Percentiles rank a stretch among this genome's conserved stretches.
These are phyloP conservation scores for Anguilla obscura DNA, from an alignment of 2,797 vertebrate species.

Conservation along the genomic window DNA sequence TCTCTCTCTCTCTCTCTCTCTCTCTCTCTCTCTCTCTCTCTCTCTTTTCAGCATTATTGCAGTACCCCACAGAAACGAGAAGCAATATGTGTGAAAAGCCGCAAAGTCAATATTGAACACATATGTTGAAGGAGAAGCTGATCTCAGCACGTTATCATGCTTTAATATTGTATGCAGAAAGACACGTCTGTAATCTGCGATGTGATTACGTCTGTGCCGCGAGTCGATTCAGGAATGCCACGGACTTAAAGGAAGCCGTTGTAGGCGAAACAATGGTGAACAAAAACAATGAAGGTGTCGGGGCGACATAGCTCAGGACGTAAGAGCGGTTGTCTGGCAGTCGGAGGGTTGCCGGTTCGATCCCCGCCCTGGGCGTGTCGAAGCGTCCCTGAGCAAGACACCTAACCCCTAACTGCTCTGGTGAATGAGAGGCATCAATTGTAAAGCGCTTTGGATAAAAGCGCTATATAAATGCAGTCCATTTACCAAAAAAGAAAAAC, in stretches of 20 bases:
- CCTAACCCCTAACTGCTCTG: too few species aligned
- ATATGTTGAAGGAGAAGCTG: background rate
- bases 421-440: too few species aligned
- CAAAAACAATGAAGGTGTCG: background rate
- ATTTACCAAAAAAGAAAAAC: background rate
- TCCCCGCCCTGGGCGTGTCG: too few species aligned
- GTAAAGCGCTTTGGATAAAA: too few species aligned
- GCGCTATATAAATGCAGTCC: too few species aligned
- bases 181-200: background rate
- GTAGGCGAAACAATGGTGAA: background rate
- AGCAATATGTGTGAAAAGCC: background rate
- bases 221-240: background rate
- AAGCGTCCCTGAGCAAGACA: too few species aligned
- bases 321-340: too few species aligned
- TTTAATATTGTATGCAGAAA: background rate
- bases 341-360: too few species aligned
- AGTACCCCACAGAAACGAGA: background rate
- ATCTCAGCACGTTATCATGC: background rate
- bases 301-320: too few species aligned
- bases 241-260: background rate
- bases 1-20: too few species aligned
- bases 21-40: background rate
- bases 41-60: background rate
- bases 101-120: background rate
- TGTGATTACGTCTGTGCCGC: background rate